Evolutionary conservation across 2,113 vertebrate genomes (phyloP), one percentile per base, ranked within the genome.

Genomic region (Oryzias melastigma): DNA sequence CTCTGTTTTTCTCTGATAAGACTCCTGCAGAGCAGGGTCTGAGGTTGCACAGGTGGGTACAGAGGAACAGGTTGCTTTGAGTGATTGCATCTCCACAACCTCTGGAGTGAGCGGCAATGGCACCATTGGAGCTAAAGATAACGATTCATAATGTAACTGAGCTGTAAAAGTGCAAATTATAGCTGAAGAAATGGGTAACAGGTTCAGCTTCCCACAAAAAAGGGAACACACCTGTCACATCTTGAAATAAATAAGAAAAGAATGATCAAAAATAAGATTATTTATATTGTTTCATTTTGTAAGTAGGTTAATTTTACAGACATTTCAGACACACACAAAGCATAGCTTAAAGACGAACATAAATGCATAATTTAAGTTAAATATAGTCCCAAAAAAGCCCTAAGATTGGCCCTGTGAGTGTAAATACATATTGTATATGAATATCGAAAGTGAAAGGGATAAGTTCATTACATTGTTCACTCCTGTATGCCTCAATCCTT

Each of bases 1-100:
- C 54, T 94, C 82, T 52, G 92, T 91, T 1, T 94, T 92, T 80
- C 92, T 93, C 82, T 92, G 93, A 92, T 90, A 91, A 71, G 91
- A 88, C 67, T 92, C 93, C 0, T 71, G 86, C 63, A 90, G 90
- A 16, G 81, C 88, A 0, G 75, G 85, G 7, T 91, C 83, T 18
- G 93, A 91, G 71, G 93, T 91, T 74, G 94, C 86, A 0, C 88
- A 87, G 42, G 77, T 49, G 51, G 80, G 65, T 58, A 83, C 80
- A 60, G 64, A 61, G 29, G 85, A 52, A 52, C 86, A 0, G 68
- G 73, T 69, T 58, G 69, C 74, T 71, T 90, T 84, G 78, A 87
- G 58, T 58, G 85, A 58, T 65, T 76, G 73, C 20, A n/a, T 84
- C 77, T 87, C 80, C 80, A 73, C 75, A 71, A 76, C 77, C 61